These are phyloP conservation scores for Sceloporus tristichus DNA, from an alignment of 2,113 vertebrate species.

Conservation along the genomic window DNA sequence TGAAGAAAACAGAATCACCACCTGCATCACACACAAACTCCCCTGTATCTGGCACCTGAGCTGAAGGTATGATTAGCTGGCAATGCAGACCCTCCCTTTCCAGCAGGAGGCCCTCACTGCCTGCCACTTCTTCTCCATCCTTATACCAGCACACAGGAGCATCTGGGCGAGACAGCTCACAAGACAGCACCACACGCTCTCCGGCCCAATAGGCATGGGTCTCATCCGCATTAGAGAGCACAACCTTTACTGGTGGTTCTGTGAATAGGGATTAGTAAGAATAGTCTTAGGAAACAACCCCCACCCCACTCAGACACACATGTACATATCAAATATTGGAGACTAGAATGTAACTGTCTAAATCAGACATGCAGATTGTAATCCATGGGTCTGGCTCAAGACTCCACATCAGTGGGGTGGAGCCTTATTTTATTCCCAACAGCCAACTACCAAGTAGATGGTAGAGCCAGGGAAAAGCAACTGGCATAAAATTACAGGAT, in stretches of 20 bases:
- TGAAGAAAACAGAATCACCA: conserved; percentile 84
- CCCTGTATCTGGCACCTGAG: conserved; percentile 82
- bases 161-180: conserved; percentile 85
- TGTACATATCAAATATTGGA: neutral
- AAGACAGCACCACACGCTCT: conserved; percentile 89
- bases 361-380: neutral
- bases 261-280: neutral
- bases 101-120: conserved; percentile 77
- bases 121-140: conserved; percentile 84
- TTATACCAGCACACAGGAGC: conserved; percentile 88
- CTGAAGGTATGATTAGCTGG: conserved; percentile 86
- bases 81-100: conserved; percentile 83
- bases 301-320: neutral
- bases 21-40: conserved; percentile 83
- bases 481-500: neutral
- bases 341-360: neutral
- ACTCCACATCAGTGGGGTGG: neutral
- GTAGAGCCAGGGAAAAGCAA: neutral
- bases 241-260: conserved; percentile 81
- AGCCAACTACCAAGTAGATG: neutral
- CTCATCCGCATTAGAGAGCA: conserved; percentile 83
- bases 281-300: neutral
- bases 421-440: neutral
- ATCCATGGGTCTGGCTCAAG: neutral
- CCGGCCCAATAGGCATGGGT: conserved; percentile 80